phyloP scores from a whole-genome alignment of 2,113 vertebrate genomes.

The Ciconia boyciana region DNA sequence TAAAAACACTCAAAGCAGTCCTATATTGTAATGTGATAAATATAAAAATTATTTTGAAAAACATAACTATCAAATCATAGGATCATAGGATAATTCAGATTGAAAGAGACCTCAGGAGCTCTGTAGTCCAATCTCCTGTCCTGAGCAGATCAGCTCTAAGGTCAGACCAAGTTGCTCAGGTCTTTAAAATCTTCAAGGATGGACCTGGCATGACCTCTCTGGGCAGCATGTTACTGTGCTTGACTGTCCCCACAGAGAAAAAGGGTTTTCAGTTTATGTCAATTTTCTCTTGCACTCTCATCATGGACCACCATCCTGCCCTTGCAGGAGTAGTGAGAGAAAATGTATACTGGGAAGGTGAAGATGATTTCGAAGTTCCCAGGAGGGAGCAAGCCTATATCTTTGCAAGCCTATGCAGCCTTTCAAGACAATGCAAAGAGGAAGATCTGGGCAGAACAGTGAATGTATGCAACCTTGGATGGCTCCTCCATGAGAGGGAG shows the following conservation, averaged over 20 bases:
- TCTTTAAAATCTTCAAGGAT: background rate
- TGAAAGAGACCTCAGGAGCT: background rate
- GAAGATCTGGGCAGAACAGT: background rate
- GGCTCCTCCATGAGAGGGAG: background rate
- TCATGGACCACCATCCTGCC: background rate
- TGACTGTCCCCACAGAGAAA: background rate
- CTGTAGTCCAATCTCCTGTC: background rate
- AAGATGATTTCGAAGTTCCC: background rate
- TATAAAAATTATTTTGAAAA: background rate
- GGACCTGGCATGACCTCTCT: background rate
- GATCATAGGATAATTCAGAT: background rate
- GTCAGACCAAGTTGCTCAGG: background rate
- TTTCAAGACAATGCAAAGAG: background rate
- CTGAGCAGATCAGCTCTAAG: background rate
- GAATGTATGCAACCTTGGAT: background rate
- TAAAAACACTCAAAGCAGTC: background rate
- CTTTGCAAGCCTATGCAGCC: background rate
- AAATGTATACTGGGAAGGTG: background rate
- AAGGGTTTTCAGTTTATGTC: background rate
- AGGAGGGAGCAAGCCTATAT: background rate
- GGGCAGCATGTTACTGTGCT: background rate
- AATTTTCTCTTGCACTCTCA: background rate
- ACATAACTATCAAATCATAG: background rate
- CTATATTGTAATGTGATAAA: background rate
- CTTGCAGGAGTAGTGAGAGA: background rate